Evolutionary conservation across 1,140 invertebrate genomes (phyloP), one percentile per base, ranked within the genome.

Genomic region (Ceratina japonica): DNA sequence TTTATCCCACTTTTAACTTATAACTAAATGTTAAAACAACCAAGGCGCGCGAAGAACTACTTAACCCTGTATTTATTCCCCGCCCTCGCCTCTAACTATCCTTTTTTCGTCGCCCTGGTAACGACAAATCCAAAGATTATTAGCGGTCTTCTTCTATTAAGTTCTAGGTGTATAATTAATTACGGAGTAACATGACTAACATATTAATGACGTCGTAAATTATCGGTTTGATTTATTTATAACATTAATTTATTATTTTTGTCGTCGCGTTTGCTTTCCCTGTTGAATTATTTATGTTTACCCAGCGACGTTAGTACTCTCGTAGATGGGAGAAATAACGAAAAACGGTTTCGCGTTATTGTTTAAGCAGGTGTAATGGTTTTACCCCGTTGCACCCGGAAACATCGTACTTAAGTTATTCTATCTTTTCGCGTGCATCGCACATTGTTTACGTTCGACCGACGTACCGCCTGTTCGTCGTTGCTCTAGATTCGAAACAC

Each of bases 201-300:
- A 64, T 44, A 44, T 44, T 44, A 44, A 44, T 44, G 10, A 66
- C 51, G 63, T 1, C 52, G 24, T 78, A 76, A 54, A 74, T 49
- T 59, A 59, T 61, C 63, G 12, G 54, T 66, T 76, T 56, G 59
- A 75, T 81, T 4, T 86, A 87, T 87, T 84, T 82, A 87, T 88
- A 72, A 0, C 2, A 85, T 82, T 87, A 88, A 89, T 59, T 85
- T 83, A 83, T 83, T 87, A 58, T 70, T 58, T 71, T 58, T 72
- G 69, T 59, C 49, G 27, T 56, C 69, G 59, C 61, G 56, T 77
- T 52, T 37, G 56, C 80, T 74, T 77, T 77, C 70, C 71, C 83
- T 90, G 89, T 91, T 92, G 91, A 77, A 90, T 91, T 91, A 91
- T 91, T 91, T 91, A 87, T 90, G 87, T 10, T 12, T 84, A 66